These are phyloP conservation scores for Tetraneura akinire DNA, from an alignment of 1,140 invertebrate species.

Conservation along the genomic window DNA sequence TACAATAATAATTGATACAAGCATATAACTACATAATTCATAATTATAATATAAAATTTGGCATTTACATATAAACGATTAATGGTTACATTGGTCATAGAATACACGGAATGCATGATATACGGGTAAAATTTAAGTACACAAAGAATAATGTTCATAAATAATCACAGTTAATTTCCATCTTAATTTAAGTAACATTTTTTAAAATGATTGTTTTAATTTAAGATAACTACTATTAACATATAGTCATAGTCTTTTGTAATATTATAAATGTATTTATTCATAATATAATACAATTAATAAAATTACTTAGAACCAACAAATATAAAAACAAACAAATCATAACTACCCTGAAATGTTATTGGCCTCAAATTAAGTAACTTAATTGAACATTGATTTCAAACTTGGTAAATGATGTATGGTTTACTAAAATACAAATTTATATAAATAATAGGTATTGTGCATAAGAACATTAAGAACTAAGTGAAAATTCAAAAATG, in stretches of 20 bases:
- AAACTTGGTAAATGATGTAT: slow-evolving; percentile 3
- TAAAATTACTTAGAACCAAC: slow-evolving; percentile 1
- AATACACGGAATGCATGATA: slow-evolving; percentile 11
- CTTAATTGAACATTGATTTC: slow-evolving; percentile 3
- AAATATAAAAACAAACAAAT: not conserved
- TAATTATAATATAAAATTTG: slow-evolving; percentile 27
- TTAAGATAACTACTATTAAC: not conserved
- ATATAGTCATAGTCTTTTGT: not conserved
- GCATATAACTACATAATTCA: slow-evolving; percentile 15
- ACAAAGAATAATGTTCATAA: slow-evolving; percentile 6
- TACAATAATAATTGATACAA: slow-evolving; percentile 14
- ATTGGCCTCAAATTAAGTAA: slow-evolving; percentile 21
- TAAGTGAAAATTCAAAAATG: slow-evolving; percentile 11
- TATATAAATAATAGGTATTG: not conserved
- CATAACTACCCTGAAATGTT: slow-evolving; percentile 39
- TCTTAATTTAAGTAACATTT: slow-evolving; percentile 28
- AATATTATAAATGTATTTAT: not conserved
- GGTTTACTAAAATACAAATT: not conserved
- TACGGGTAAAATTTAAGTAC: slow-evolving; percentile 33
- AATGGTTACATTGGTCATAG: slow-evolving; percentile 33
- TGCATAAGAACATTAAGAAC: not conserved
- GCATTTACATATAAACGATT: slow-evolving; percentile 12
- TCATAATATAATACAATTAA: not conserved
- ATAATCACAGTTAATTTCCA: slow-evolving; percentile 42
- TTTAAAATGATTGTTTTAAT: slow-evolving; percentile 27